A percentile compares a stretch with the other conserved stretches of the same genome.
Evolutionary conservation across 2,113 vertebrate genomes (phyloP).

Genomic region (Gallinago paraguaiae): DNA sequence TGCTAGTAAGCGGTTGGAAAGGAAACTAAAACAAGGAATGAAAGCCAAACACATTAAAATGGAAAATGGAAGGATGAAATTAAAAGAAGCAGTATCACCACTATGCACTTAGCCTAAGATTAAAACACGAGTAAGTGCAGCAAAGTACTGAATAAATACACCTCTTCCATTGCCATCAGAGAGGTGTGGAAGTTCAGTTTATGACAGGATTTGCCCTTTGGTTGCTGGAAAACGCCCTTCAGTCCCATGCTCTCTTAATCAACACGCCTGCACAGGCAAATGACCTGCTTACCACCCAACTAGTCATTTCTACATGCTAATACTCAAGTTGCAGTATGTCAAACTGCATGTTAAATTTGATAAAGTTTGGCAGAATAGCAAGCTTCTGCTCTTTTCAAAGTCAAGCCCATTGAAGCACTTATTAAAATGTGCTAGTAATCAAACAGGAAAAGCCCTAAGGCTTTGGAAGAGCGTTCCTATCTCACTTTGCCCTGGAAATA

Average conservation of each 20-base stretch:
- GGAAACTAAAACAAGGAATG: not conserved
- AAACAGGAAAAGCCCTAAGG: not conserved
- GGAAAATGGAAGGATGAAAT: not conserved
- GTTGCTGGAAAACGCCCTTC: not conserved
- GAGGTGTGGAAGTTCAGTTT: not conserved
- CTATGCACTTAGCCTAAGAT: not conserved
- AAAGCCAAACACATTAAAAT: not conserved
- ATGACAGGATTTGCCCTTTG: not conserved
- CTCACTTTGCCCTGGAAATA: not conserved
- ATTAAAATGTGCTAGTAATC: not conserved
- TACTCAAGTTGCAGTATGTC: not conserved
- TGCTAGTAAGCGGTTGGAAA: not conserved
- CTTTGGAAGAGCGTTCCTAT: not conserved
- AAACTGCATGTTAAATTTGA: not conserved
- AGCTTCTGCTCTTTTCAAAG: conserved; percentile 18
- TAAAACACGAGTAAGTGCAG: not conserved
- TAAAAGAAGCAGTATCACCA: not conserved
- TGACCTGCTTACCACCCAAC: not conserved
- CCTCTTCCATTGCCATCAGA: not conserved
- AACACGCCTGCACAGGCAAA: not conserved
- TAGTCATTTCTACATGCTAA: not conserved
- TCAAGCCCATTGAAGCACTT: not conserved
- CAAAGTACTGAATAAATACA: not conserved
- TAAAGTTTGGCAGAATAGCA: not conserved
- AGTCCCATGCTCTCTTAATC: not conserved